A percentile compares a stretch with the other conserved stretches of the same genome.
Evolutionary conservation across 2,888 invertebrate species (phyloP).

Genomic region (Pachycephus smyrnensis): DNA sequence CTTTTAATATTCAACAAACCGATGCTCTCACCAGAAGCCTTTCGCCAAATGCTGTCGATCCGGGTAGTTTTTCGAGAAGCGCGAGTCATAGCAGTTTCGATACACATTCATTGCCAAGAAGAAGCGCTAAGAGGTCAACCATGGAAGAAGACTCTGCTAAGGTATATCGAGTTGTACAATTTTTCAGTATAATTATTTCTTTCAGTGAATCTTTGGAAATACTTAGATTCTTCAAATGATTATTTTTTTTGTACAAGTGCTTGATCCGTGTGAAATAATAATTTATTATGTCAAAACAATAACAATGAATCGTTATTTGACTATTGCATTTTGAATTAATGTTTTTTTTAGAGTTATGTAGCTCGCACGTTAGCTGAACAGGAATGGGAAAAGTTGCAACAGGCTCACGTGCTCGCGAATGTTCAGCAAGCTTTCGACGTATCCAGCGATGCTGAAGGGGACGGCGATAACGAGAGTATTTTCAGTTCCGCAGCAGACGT

Average conservation of each 20-base stretch:
- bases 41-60: slow-evolving; percentile 81
- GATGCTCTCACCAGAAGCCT: slow-evolving; percentile 90
- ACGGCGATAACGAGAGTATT: slow-evolving; percentile 82
- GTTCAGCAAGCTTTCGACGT: slow-evolving; percentile 95
- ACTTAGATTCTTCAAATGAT: not conserved
- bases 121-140: slow-evolving; percentile 71
- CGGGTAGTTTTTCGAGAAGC: slow-evolving; percentile 76
- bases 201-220: not conserved
- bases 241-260: no score
- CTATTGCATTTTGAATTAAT: no score
- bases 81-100: slow-evolving; percentile 84
- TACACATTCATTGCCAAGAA: slow-evolving; percentile 77
- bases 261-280: no score
- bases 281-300: not conserved
- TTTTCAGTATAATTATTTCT: not conserved
- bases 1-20: slow-evolving; percentile 93
- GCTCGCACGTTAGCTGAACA: slow-evolving; percentile 66
- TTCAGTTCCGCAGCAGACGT: slow-evolving; percentile 78
- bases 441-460: slow-evolving; percentile 84
- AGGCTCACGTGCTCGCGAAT: slow-evolving; percentile 88
- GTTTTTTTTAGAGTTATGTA: slow-evolving; percentile 55
- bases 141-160: slow-evolving; percentile 75
- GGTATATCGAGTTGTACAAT: slow-evolving; percentile 46
- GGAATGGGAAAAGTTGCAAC: slow-evolving; percentile 97
- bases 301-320: not conserved